phyloP scores from a whole-genome alignment of 2,797 vertebrate species.

The Enteromius mattozi region DNA sequence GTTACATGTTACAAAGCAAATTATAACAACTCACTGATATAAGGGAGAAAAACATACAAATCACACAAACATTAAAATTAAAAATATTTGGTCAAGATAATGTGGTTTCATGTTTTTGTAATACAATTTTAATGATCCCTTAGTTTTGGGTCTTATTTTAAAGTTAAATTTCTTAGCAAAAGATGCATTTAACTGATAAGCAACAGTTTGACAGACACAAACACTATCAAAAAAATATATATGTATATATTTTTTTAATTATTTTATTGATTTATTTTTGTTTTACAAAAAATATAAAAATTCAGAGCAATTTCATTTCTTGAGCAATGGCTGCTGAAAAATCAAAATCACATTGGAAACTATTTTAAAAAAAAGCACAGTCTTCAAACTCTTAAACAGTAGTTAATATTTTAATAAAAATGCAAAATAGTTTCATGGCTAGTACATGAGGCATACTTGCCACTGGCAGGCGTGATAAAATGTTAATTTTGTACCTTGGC shows the following conservation, averaged over 20 bases:
- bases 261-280: too few relatives aligned
- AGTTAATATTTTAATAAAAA: background rate
- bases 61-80: background rate
- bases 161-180: background rate
- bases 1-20: background rate
- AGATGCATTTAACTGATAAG: background rate
- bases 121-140: background rate
- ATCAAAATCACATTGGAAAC: too few relatives aligned
- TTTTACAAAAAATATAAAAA: too few relatives aligned
- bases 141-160: background rate
- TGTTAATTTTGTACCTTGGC: background rate
- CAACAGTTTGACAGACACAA: background rate
- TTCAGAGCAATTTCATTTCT: too few relatives aligned
- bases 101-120: background rate
- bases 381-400: background rate
- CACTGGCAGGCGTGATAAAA: background rate
- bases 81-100: background rate
- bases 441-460: background rate
- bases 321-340: too few relatives aligned
- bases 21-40: background rate
- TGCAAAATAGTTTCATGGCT: background rate
- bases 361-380: background rate
- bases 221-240: background rate
- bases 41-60: background rate
- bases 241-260: too few relatives aligned